phyloP scores from a whole-genome alignment of 2,113 vertebrate genomes.

The Megaceryle maxima region DNA sequence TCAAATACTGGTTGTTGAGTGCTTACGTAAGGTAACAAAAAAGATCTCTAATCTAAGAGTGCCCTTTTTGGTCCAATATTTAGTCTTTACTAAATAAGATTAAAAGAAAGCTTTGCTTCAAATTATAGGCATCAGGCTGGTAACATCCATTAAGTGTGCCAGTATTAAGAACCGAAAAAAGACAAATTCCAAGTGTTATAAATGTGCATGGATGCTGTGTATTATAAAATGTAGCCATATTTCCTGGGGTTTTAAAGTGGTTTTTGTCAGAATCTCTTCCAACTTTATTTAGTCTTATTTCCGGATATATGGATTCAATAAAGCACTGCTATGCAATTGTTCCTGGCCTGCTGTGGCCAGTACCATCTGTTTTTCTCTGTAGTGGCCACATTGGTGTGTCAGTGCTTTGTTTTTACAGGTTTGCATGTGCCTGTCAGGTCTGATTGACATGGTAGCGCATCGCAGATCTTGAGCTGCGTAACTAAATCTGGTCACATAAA shows the following conservation, averaged over 20 bases:
- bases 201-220: background rate
- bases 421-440: background rate
- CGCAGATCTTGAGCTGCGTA: background rate
- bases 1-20: background rate
- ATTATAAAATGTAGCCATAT: background rate
- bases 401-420: background rate
- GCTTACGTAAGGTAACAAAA: background rate
- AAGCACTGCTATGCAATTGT: background rate
- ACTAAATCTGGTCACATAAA: background rate
- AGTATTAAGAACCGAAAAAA: background rate
- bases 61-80: background rate
- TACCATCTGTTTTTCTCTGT: accelerated
- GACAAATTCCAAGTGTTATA: background rate
- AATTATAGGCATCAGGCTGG: background rate
- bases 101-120: background rate
- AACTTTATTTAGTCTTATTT: background rate
- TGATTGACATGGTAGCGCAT: background rate
- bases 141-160: background rate
- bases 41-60: background rate
- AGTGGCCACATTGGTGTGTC: background rate
- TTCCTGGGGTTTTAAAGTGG: background rate
- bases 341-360: background rate
- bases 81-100: background rate
- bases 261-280: background rate
- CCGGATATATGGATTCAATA: background rate